These are phyloP conservation scores for Lepidothrix coronata DNA, from an alignment of 2,113 vertebrate species.

Conservation along the genomic window DNA sequence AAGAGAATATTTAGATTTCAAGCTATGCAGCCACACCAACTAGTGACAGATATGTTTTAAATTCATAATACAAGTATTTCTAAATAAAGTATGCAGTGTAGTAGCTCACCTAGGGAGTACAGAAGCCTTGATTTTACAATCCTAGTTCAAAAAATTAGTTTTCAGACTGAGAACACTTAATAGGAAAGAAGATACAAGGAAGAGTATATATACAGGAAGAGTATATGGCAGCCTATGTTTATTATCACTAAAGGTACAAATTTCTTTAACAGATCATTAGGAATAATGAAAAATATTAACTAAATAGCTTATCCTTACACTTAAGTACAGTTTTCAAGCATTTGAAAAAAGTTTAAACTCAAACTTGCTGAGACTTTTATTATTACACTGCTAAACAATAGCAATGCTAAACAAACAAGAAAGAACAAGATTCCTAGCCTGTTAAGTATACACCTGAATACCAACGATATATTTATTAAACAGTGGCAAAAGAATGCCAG, in stretches of 20 bases:
- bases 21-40: background rate
- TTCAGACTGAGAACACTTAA: background rate
- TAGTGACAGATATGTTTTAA: background rate
- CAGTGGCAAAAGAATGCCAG: background rate
- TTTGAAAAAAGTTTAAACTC: background rate
- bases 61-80: background rate
- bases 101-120: background rate
- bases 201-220: background rate
- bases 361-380: background rate
- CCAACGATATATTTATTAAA: background rate
- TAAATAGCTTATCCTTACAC: background rate
- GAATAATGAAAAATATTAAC: background rate
- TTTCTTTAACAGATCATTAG: background rate
- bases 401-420: background rate
- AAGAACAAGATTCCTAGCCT: background rate
- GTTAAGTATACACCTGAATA: background rate
- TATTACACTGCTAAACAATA: background rate
- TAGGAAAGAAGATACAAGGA: background rate
- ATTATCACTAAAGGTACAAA: background rate
- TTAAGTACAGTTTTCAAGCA: background rate
- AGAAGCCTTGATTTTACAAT: background rate
- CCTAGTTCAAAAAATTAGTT: background rate
- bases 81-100: background rate
- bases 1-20: background rate
- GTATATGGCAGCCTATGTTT: background rate